These are phyloP conservation scores for Andrena chrysosceles DNA, from an alignment of 2,888 invertebrate genomes.

Conservation along the genomic window DNA sequence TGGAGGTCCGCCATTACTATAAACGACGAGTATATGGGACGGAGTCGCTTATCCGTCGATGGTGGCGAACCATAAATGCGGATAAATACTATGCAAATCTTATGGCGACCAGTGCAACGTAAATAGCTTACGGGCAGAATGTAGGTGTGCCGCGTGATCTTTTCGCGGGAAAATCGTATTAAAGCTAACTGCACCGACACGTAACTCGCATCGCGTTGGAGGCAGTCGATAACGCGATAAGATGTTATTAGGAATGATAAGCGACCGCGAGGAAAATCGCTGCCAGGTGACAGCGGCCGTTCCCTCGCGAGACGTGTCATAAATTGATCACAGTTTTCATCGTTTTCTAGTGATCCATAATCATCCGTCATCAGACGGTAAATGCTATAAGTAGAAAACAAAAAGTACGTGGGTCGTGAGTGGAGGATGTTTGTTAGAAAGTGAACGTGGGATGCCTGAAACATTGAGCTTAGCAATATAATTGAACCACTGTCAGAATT, in stretches of 20 bases:
- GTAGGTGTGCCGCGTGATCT: constrained; percentile 27
- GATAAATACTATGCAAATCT: constrained; percentile 73
- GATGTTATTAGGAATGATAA: constrained; percentile 76
- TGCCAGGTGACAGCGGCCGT: neutral
- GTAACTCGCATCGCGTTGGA: neutral
- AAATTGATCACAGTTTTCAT: constrained; percentile 2
- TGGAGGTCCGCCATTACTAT: constrained; percentile 41
- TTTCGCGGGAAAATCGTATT: constrained; percentile 21
- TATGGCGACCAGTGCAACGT: constrained; percentile 67
- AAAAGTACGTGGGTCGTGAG: no score
- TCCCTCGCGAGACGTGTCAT: neutral
- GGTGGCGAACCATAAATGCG: constrained; percentile 45
- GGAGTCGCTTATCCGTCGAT: constrained; percentile 30
- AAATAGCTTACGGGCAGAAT: constrained; percentile 68
- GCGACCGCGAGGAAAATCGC: constrained; percentile 54
- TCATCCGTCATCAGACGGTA: neutral
- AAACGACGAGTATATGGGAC: constrained; percentile 36
- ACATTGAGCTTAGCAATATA: no score
- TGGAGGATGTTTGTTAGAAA: no score
- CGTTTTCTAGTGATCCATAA: neutral
- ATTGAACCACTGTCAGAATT: no score
- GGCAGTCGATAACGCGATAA: constrained; percentile 69
- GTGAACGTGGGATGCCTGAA: no score
- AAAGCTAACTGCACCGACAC: constrained; percentile 10
- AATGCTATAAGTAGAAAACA: no score